These are phyloP conservation scores for Bombyx mandarina DNA, from an alignment of 1,140 invertebrate species.

Conservation along the genomic window DNA sequence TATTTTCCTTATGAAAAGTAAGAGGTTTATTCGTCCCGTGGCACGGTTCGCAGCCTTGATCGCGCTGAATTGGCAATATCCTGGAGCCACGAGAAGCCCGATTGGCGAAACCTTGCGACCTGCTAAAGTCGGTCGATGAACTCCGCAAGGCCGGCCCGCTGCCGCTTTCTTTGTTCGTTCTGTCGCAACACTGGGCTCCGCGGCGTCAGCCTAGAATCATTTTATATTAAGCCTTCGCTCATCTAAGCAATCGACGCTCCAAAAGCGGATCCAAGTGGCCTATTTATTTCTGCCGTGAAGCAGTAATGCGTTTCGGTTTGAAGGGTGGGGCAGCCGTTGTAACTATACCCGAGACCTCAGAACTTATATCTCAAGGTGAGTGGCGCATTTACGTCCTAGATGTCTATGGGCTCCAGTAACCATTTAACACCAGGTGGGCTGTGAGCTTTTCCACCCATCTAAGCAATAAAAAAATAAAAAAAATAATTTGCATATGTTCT, in stretches of 20 bases:
- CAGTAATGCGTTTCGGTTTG: too few species aligned
- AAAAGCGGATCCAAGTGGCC: too few species aligned
- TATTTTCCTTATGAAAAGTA: conserved; percentile 37
- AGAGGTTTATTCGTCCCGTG: conserved; percentile 34
- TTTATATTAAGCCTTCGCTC: conserved; percentile 55
- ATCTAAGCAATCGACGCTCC: conserved; percentile 42
- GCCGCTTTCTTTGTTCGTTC: conserved; percentile 65
- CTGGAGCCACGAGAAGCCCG: conserved; percentile 63
- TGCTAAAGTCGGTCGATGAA: conserved; percentile 66
- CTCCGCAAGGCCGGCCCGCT: conserved; percentile 55
- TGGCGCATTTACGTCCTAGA: too few species aligned
- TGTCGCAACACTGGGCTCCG: conserved; percentile 50
- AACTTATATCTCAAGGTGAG: too few species aligned
- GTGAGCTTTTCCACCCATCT: too few species aligned
- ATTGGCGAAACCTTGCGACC: conserved; percentile 69
- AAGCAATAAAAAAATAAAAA: too few species aligned
- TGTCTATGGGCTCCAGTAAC: too few species aligned
- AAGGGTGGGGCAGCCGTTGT: too few species aligned
- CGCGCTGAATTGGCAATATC: conserved; percentile 67
- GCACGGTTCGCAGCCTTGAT: conserved; percentile 54
- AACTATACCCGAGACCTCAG: too few species aligned
- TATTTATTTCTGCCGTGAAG: too few species aligned
- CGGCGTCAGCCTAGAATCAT: conserved; percentile 47
- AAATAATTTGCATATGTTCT: too few species aligned
- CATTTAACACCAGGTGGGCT: too few species aligned